Conservation (phyloP, 2,797 vertebrate species). For the Sebastes oblongus region DNA sequence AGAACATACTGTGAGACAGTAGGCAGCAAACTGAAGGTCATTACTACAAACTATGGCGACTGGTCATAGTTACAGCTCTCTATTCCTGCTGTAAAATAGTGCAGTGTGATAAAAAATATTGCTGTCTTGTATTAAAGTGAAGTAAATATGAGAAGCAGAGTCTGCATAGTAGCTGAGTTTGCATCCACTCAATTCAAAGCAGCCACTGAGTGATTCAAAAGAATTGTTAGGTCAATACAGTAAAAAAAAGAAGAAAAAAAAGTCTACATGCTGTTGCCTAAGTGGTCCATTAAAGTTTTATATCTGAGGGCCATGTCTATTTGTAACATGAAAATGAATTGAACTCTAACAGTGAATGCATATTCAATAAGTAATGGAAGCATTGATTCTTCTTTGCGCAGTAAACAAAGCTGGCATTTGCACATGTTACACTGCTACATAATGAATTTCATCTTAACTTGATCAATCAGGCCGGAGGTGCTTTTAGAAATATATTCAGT, state of each 20-base stretch:
- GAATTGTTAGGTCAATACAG: background rate
- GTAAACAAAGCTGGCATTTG: conserved; percentile 4
- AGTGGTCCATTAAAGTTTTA: background rate
- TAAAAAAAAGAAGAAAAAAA: background rate
- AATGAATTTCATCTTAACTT: background rate
- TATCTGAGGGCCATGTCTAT: background rate
- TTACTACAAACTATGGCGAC: background rate
- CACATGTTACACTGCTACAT: background rate
- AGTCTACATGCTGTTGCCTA: background rate
- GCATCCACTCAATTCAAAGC: conserved; percentile 2
- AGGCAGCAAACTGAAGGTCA: background rate
- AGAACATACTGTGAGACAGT: background rate
- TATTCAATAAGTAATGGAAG: conserved; percentile 1
- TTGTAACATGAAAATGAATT: background rate
- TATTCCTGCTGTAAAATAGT: background rate
- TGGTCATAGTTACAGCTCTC: background rate
- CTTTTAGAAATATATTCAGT: conserved; percentile 3
- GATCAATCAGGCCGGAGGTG: background rate
- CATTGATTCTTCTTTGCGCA: background rate
- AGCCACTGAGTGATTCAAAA: background rate
- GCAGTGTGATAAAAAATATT: background rate
- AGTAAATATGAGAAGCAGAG: background rate
- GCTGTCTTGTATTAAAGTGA: background rate
- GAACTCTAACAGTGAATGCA: background rate
- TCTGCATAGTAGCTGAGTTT: background rate